Evolutionary conservation across 2,113 vertebrate genomes (phyloP), one percentile per base, ranked within the genome.

Genomic region (Geothlypis trichas): DNA sequence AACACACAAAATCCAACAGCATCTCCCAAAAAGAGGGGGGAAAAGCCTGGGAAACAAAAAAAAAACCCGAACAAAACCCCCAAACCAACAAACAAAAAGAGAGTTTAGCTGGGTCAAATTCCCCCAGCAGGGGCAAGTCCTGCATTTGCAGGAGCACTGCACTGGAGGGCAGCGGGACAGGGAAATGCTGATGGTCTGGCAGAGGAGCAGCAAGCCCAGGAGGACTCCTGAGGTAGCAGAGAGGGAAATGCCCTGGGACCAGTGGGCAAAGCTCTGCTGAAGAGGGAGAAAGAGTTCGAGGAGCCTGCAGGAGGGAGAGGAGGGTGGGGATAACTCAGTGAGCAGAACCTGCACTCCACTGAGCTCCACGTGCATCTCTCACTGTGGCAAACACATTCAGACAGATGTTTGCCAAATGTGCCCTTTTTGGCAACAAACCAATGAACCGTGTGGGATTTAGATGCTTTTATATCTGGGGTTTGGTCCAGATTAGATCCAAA

Each of bases 361-460:
- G 41, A 74, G n/a, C 33, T 51, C 55, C 46, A 24, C 0, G 0
- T 22, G 31, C 42, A 13, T 35, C 67, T 80, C 58, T 47, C 27
- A 6, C 49, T 0, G 3, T 27, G 51, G 41, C 49, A 52, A 33
- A 26, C 1, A 1, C 35, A 4, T 5, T 3, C 58, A 66, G 12
- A 21, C 68, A 35, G 63, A 23, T 8, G 31, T 86, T 87, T 76
- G 73, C 63, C 24, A 52, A 30, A 33, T 2, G 5, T 8, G 1
- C 42, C 20, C 28, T 30, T 54, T 16, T 33, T 82, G 33, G 11
- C 27, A 31, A 78, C 33, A 62, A 77, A 57, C 15, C 30, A 42
- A 57, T 1, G 31, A 58, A 24, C 33, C 0, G 0, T 6, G 52
- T 28, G 66, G 31, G 19, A 26, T 71, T 86, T 73, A 24, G 42